Evolutionary conservation across 2,888 invertebrate species (phyloP).

Genomic region (Formica aserva): DNA sequence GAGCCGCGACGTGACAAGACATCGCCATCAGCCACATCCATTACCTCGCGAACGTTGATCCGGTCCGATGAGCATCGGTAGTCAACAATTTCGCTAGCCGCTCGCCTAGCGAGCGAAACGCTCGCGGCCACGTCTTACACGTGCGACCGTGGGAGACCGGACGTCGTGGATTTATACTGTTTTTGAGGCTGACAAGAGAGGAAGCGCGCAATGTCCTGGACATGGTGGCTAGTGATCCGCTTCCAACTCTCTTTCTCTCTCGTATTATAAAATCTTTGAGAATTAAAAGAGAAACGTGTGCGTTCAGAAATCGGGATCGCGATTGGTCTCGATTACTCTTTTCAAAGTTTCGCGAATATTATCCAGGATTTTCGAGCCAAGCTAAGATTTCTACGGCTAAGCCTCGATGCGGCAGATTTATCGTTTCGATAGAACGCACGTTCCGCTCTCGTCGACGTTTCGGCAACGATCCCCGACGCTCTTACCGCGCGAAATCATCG

Average conservation of each 20-base stretch:
- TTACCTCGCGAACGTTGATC: conserved; percentile 78
- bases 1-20: conserved; percentile 85
- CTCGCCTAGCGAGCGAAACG: conserved; percentile 58
- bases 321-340: not conserved
- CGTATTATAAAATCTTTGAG: not conserved
- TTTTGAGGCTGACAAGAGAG: conserved; percentile 49
- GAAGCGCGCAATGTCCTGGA: conserved; percentile 43
- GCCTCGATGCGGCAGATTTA: not conserved
- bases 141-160: conserved; percentile 73
- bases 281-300: not conserved
- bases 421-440: conserved; percentile 13
- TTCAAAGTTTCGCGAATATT: not conserved
- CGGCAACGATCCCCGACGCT: not conserved
- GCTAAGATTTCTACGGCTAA: not conserved
- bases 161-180: conserved; percentile 59
- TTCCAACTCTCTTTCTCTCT: conserved; percentile 25
- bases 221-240: conserved; percentile 45
- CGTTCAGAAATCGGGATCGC: not conserved
- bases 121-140: conserved; percentile 63
- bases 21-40: conserved; percentile 84
- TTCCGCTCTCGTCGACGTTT: not conserved
- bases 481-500: conserved; percentile 43
- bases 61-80: conserved; percentile 69
- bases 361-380: not conserved
- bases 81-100: conserved; percentile 63